A percentile compares a stretch with the other conserved stretches of the same genome.
Evolutionary conservation across 2,113 vertebrate species (phyloP).

Genomic region (Synodontis membranacea): DNA sequence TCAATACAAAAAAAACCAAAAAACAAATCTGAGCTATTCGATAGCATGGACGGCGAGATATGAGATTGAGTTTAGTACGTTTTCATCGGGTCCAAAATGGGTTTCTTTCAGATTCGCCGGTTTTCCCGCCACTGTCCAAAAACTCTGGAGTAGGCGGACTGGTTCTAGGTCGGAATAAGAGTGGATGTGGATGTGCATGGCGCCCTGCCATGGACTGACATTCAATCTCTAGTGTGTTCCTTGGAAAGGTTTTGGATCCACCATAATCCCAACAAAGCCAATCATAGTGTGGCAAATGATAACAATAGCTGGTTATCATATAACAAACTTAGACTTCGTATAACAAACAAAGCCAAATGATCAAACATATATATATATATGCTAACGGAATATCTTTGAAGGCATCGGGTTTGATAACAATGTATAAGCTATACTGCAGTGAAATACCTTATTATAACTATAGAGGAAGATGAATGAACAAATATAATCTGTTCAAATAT

Average conservation of each 20-base stretch:
- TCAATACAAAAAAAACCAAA: too few species aligned
- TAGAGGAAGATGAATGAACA: background rate
- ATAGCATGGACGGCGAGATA: background rate
- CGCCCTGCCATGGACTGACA: background rate
- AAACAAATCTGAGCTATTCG: background rate
- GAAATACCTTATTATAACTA: background rate
- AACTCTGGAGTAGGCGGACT: background rate
- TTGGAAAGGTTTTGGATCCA: background rate
- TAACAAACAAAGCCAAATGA: constrained; percentile 2
- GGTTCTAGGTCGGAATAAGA: background rate
- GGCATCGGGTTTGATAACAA: background rate
- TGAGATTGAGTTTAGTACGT: background rate
- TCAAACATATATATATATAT: background rate
- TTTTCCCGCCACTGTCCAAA: background rate
- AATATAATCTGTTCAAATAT: background rate
- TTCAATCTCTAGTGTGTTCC: background rate
- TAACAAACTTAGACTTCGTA: background rate
- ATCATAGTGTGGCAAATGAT: background rate
- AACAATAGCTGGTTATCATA: background rate
- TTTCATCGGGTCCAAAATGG: background rate
- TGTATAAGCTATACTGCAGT: background rate
- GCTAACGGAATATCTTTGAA: background rate
- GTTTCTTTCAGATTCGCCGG: background rate
- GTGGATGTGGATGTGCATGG: background rate
- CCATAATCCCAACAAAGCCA: background rate